A percentile compares a stretch with the other conserved stretches of the same genome.
These are phyloP conservation scores for Musca vetustissima DNA, from an alignment of 1,140 invertebrate genomes.

Conservation along the genomic window DNA sequence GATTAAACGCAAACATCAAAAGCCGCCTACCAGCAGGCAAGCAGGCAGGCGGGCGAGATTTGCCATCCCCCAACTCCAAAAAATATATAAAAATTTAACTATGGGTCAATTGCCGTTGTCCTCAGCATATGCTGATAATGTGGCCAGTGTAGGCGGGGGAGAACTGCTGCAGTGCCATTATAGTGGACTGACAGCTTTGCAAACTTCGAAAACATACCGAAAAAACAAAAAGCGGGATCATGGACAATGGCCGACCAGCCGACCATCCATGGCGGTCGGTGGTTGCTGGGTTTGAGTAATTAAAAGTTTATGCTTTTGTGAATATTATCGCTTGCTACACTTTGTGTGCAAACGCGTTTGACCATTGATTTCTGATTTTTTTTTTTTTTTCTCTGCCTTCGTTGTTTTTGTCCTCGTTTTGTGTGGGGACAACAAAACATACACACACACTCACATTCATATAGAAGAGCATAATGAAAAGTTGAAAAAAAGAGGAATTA, in stretches of 20 bases:
- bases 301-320: conserved; percentile 25
- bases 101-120: conserved; percentile 15
- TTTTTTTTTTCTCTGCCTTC: too few relatives aligned
- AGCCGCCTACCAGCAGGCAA: background rate
- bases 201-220: too few relatives aligned
- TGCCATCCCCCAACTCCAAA: background rate
- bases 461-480: too few relatives aligned
- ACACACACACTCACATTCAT: too few relatives aligned
- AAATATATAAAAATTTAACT: background rate
- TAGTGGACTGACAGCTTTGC: too few relatives aligned
- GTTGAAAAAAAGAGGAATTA: background rate
- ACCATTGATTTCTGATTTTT: background rate
- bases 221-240: too few relatives aligned
- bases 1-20: conserved; percentile 54
- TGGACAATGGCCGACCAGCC: too few relatives aligned
- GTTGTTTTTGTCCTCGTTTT: too few relatives aligned
- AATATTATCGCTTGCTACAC: conserved; percentile 12
- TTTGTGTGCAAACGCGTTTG: conserved; percentile 4
- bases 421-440: too few relatives aligned
- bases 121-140: background rate
- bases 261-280: too few relatives aligned
- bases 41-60: background rate
- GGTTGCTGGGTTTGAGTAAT: conserved; percentile 15
- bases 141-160: background rate
- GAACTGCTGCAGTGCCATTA: too few relatives aligned